Base-by-base conservation (phyloP, 2,888 invertebrate species). In the Gonocerus acuteangulatus region DNA sequence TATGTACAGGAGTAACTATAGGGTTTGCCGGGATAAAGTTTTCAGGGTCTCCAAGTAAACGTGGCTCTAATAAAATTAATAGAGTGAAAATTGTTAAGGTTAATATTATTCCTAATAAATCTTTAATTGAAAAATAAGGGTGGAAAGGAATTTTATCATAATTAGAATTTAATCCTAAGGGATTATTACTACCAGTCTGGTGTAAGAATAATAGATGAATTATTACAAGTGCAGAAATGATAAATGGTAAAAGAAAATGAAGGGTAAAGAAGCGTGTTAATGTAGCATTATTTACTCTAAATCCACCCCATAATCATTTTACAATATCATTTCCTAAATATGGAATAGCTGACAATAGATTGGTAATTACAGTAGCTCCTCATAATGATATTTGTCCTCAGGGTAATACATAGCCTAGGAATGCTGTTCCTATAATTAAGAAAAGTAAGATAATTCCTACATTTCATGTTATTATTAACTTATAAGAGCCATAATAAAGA, bases 331-430 rank as follows among this genome's bases (percentile, higher is more conserved):
- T 82, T 39, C 39, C 39, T n/a, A 39, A 39, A 15, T 39, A 85
- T 0, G 87, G 86, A 9, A 87, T 80, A 2, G 85, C 84, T 0
- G 87, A 86, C 65, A 87, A 64, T 69, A 88, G 69, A 71, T 86
- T 87, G 32, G 85, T 86, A 81, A 87, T 87, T n/a, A 87, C 85
- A 39, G 86, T 86, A 0, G 86, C 86, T 1, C 85, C 86, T 80
- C 87, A 87, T 73, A 85, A 87, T 1, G 86, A 87, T 80, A 88
- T 88, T 83, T 88, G 86, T 6, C 86, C 86, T 75, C 87, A 87
- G 1, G 86, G 86, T 70, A 87, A 66, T 0, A 87, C 85, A 77
- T 89, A 89, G 0, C 87, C 87, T 78, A 87, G 76, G 73, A 89
- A 89, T 19, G 85, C 85, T 49, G 85, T 83, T 71, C 75, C 82